phyloP scores from a whole-genome alignment of 1,140 invertebrate species.

The Agrypnia vestita region DNA sequence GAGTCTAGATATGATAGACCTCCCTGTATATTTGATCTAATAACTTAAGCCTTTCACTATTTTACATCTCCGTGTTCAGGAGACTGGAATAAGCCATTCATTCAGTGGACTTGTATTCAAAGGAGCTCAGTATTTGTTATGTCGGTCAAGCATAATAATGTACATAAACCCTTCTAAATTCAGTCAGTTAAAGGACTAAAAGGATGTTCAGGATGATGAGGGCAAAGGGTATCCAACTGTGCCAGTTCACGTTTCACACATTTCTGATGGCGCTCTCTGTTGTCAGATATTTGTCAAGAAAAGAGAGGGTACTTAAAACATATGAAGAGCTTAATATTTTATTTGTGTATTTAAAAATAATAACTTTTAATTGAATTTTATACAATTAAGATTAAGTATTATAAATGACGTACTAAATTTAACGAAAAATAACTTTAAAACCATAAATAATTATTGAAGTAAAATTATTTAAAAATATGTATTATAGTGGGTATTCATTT shows the following conservation, averaged over 20 bases:
- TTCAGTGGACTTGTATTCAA: conserved; percentile 1
- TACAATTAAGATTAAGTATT: too few relatives aligned
- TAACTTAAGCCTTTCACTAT: neutral
- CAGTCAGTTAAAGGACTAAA: conserved; percentile 31
- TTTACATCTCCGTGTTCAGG: conserved; percentile 1
- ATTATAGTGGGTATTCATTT: too few relatives aligned
- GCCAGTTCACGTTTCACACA: conserved; percentile 7
- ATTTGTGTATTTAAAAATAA: neutral
- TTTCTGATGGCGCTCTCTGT: neutral
- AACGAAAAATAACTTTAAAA: too few relatives aligned
- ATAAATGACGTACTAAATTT: too few relatives aligned
- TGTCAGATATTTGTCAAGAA: neutral
- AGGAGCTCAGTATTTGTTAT: conserved; percentile 24
- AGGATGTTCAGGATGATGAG: conserved; percentile 28
- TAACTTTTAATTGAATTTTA: neutral
- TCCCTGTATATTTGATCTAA: neutral
- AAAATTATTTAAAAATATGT: too few relatives aligned
- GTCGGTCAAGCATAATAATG: conserved; percentile 29
- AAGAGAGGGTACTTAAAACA: neutral
- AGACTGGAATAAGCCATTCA: conserved; percentile 27
- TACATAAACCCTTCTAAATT: conserved; percentile 15
- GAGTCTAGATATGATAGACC: too few relatives aligned
- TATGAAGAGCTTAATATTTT: neutral
- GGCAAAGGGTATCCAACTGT: conserved; percentile 15
- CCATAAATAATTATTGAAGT: too few relatives aligned